Evolutionary conservation across 2,888 invertebrate genomes (phyloP).

Genomic region (Luperina testacea): DNA sequence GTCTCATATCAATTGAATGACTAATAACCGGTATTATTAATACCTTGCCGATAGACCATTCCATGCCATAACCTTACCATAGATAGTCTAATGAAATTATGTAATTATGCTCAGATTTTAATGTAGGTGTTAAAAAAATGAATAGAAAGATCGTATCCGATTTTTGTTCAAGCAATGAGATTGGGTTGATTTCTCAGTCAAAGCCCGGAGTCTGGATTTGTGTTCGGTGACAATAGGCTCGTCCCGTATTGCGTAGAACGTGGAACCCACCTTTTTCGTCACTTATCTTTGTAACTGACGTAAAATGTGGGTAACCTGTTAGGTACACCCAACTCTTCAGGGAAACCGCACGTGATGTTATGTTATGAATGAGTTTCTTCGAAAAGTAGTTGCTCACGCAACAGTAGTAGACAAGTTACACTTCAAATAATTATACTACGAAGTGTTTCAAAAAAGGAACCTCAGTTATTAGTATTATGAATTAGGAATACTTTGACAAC

Average conservation of each 20-base stretch:
- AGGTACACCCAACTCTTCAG: not conserved
- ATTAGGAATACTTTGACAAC: not conserved
- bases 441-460: not conserved
- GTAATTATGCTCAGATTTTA: not conserved
- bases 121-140: not conserved
- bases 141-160: not conserved
- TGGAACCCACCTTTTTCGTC: too few relatives aligned
- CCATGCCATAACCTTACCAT: slow-evolving; percentile 16
- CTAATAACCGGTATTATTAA: slow-evolving; percentile 45
- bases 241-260: not conserved
- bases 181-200: not conserved
- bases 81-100: not conserved
- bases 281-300: too few relatives aligned
- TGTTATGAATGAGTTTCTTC: too few relatives aligned
- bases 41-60: slow-evolving; percentile 20
- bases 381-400: too few relatives aligned
- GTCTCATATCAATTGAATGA: slow-evolving; percentile 49
- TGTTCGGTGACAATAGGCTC: too few relatives aligned
- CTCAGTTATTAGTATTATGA: not conserved
- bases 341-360: too few relatives aligned
- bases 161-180: not conserved
- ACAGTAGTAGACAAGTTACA: too few relatives aligned
- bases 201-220: not conserved
- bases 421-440: too few relatives aligned
- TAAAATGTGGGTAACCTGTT: too few relatives aligned